phyloP scores from a whole-genome alignment of 2,113 vertebrate species.

The Lophochroa leadbeateri region DNA sequence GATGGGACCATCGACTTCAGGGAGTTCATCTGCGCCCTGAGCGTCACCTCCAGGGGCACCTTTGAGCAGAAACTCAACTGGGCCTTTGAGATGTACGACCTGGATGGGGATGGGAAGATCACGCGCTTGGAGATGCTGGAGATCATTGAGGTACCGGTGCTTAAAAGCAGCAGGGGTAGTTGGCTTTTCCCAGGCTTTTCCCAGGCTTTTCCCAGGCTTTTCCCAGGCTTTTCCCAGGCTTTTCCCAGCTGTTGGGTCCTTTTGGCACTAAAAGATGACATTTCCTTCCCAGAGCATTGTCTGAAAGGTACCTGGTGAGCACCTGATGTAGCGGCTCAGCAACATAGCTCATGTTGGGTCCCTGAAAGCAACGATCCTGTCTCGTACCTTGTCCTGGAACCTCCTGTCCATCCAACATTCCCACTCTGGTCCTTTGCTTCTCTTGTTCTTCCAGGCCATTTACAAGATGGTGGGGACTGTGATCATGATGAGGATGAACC shows the following conservation, averaged over 20 bases:
- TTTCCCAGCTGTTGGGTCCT: neutral
- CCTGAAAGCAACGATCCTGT: neutral
- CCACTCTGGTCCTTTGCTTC: neutral
- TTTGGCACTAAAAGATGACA: neutral
- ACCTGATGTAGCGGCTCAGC: neutral
- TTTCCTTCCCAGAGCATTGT: neutral
- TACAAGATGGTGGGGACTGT: conserved; percentile 99
- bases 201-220: neutral
- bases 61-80: conserved; percentile 99
- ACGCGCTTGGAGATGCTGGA: conserved; percentile 97
- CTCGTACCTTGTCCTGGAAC: neutral
- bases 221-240: neutral
- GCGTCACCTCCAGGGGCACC: conserved; percentile 95
- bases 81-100: conserved; percentile 98
- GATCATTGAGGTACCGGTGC: conserved; percentile 81
- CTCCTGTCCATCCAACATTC: neutral
- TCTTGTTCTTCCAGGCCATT: conserved; percentile 82
- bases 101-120: conserved; percentile 96
- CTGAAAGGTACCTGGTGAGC: neutral
- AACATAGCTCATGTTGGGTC: neutral
- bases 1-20: conserved; percentile 98
- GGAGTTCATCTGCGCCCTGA: conserved; percentile 98
- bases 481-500: conserved; percentile 99
- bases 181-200: neutral
- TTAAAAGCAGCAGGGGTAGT: neutral